A percentile compares a stretch with the other conserved stretches of the same genome.
These are phyloP conservation scores for Hecatera dysodea DNA, from an alignment of 2,888 invertebrate genomes.

Conservation along the genomic window DNA sequence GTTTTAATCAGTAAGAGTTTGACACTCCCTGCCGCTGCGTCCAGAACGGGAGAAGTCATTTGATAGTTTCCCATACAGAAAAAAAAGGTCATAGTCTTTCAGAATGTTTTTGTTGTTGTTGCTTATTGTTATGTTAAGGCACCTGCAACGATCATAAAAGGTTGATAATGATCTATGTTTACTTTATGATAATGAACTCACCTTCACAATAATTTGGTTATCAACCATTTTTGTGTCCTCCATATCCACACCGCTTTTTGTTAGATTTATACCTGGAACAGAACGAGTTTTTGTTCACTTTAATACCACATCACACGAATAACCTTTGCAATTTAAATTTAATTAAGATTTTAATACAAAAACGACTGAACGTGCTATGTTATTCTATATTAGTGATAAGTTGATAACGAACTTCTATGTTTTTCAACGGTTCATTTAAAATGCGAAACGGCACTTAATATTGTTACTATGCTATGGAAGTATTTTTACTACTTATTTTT, in stretches of 20 bases:
- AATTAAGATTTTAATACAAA: constrained; percentile 44
- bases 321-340: constrained; percentile 43
- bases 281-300: constrained; percentile 52
- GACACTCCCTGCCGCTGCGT: too few relatives aligned
- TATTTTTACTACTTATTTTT: constrained; percentile 7
- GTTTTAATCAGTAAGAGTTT: too few relatives aligned
- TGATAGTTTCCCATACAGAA: too few relatives aligned
- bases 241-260: constrained; percentile 82
- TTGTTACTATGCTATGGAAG: constrained; percentile 26
- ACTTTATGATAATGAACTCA: constrained; percentile 65
- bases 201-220: constrained; percentile 87
- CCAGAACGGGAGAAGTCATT: too few relatives aligned
- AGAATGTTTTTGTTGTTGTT: background rate
- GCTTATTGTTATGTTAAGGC: background rate
- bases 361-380: constrained; percentile 22
- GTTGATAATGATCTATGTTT: background rate
- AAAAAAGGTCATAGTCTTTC: too few relatives aligned
- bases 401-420: constrained; percentile 51
- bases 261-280: constrained; percentile 88
- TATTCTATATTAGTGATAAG: constrained; percentile 35
- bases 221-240: constrained; percentile 84
- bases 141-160: background rate
- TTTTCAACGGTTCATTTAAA: constrained; percentile 54
- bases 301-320: constrained; percentile 9
- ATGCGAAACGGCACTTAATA: constrained; percentile 49